Evolutionary conservation across 2,797 vertebrate species (phyloP).

Genomic region (Gymnocypris eckloni): DNA sequence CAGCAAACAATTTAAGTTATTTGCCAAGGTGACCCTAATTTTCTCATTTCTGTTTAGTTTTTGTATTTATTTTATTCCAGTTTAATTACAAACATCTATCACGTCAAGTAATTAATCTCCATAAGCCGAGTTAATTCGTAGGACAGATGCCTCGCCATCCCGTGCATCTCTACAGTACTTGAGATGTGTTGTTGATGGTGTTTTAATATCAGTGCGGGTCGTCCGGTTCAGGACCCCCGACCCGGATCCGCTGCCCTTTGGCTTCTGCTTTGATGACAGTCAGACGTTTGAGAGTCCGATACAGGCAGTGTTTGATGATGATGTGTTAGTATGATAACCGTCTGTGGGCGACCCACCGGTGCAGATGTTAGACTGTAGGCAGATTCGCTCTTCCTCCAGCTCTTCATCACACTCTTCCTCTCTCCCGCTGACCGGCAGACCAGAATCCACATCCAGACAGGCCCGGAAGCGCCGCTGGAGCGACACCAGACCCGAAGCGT

Average conservation of each 20-base stretch:
- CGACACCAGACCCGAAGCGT: slow-evolving; percentile 66
- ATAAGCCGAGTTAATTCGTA: neutral
- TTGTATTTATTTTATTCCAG: neutral
- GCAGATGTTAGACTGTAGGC: slow-evolving; percentile 77
- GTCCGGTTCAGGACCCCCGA: neutral
- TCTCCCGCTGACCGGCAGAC: slow-evolving; percentile 68
- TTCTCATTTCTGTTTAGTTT: neutral
- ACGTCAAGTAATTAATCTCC: neutral
- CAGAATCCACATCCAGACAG: slow-evolving; percentile 85
- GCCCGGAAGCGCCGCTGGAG: slow-evolving; percentile 83
- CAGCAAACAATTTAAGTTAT: neutral
- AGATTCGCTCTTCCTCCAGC: slow-evolving; percentile 79
- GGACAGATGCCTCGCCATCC: neutral
- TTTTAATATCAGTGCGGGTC: neutral
- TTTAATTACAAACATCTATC: neutral
- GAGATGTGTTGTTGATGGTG: neutral
- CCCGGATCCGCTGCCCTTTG: neutral
- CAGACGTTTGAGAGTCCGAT: neutral
- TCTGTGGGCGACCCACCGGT: slow-evolving; percentile 70
- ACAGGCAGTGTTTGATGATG: slow-evolving; percentile 1
- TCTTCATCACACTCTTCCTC: slow-evolving; percentile 76
- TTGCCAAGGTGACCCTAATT: neutral
- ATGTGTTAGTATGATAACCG: neutral
- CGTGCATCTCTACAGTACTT: neutral
- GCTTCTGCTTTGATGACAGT: neutral